Conservation (phyloP, 2,888 invertebrate genomes). For the Eudemis profundana region DNA sequence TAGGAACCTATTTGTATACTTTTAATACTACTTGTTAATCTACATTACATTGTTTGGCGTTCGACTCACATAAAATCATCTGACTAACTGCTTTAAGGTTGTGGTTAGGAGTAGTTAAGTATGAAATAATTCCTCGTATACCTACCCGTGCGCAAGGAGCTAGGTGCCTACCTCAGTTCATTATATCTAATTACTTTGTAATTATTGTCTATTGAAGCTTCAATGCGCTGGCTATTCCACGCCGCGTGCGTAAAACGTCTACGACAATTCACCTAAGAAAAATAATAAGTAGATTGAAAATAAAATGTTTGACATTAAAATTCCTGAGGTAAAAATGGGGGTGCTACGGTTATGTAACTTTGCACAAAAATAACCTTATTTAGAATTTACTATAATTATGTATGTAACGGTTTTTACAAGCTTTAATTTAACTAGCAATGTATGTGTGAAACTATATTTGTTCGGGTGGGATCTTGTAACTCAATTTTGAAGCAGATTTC, state of each 20-base stretch:
- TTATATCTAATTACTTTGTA: slow-evolving; percentile 72
- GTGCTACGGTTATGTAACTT: no score
- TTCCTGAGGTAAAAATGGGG: no score
- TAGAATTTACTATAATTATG: no score
- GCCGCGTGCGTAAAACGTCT: slow-evolving; percentile 47
- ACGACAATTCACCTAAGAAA: slow-evolving; percentile 20
- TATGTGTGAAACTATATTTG: no score
- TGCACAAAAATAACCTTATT: no score
- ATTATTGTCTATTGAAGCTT: slow-evolving; percentile 70
- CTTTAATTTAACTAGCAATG: no score
- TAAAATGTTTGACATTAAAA: no score
- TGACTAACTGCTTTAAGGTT: slow-evolving; percentile 40
- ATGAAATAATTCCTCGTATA: slow-evolving; percentile 58
- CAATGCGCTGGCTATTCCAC: slow-evolving; percentile 56
- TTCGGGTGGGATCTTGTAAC: no score
- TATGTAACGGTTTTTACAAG: no score
- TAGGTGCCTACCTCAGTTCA: slow-evolving; percentile 56
- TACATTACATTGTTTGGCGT: slow-evolving; percentile 18
- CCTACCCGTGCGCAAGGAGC: slow-evolving; percentile 54
- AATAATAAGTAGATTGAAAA: no score
- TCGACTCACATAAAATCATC: slow-evolving; percentile 33
- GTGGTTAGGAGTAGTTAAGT: slow-evolving; percentile 61
- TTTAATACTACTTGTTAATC: slow-evolving; percentile 7
- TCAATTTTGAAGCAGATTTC: no score
- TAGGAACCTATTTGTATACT: no score